A percentile compares a stretch with the other conserved stretches of the same genome.
These are phyloP conservation scores for Brachionus calyciflorus DNA, from an alignment of 1,140 invertebrate species.

Conservation along the genomic window DNA sequence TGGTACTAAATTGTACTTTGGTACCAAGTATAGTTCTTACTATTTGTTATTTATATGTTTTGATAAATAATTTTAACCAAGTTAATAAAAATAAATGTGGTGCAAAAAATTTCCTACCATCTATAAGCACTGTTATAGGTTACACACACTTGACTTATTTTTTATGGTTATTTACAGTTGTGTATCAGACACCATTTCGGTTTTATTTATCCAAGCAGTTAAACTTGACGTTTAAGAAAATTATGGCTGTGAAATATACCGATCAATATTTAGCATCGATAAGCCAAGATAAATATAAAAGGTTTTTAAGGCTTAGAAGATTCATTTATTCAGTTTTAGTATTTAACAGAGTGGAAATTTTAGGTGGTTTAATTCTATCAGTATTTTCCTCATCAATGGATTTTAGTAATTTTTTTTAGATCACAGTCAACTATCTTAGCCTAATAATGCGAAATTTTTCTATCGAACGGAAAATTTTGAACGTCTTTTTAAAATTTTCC, in stretches of 20 bases:
- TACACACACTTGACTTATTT: not conserved
- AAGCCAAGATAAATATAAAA: not conserved
- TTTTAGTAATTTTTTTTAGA: not conserved
- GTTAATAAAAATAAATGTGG: not conserved
- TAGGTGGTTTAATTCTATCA: not conserved
- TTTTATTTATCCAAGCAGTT: not conserved
- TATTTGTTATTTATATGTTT: not conserved
- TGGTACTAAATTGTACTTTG: not conserved
- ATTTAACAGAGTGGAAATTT: slow-evolving; percentile 5
- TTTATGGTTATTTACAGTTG: not conserved
- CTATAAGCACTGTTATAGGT: not conserved
- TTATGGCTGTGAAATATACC: not conserved
- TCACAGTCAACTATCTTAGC: no score
- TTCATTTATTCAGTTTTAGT: not conserved
- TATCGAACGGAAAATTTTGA: no score
- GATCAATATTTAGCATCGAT: not conserved
- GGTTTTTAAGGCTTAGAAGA: not conserved
- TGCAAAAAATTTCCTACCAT: slow-evolving; percentile 27
- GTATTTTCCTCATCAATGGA: not conserved
- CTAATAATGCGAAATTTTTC: no score
- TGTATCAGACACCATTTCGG: slow-evolving; percentile 16
- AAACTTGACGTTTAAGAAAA: slow-evolving; percentile 7
- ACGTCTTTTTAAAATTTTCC: no score
- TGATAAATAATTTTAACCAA: not conserved
- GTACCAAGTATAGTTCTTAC: not conserved